Evolutionary conservation across 2,797 vertebrate species (phyloP), one percentile per base, ranked within the genome.

Genomic region (Macrochelys suwanniensis): DNA sequence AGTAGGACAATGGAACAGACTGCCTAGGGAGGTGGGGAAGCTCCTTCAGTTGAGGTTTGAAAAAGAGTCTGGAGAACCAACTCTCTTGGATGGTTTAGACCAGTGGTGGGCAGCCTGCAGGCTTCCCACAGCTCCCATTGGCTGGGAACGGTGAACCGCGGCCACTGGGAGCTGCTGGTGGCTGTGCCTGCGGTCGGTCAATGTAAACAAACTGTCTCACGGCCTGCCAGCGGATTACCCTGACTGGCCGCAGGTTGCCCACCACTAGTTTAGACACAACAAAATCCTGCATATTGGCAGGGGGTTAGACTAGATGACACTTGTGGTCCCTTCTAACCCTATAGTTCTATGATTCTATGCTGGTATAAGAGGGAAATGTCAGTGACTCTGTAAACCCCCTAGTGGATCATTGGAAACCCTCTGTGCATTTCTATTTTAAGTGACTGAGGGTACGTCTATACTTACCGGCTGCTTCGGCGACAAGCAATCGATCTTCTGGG

Each of bases 321-420:
- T 68, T n/a, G 59, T 7, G 2, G 31, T 65, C 33, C 28, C 59
- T 65, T 65, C 59, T n/a, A 65, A 65, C 28, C 11, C 28, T n/a
- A n/a, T 65, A 33, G 31, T 59, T 33, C 21, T 50, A 25, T 50
- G 53, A 2, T 47, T n/a, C 23, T 49, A 23, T 61, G 53, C 2
- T 51, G 65, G 54, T 51, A 84, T 56, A 82, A 65, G 51, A 92
- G 91, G 49, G 78, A 87, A 80, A 42, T 81, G 82, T 89, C 89
- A 81, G 68, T 92, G 94, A 92, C 56, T 81, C 79, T 71, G 82
- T 76, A 80, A 89, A 85, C 93, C 96, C 90, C 92, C 96, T 97
- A 89, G 94, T 96, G 96, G 95, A 80, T 61, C 82, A 79, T 9
- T 68, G 19, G 65, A 56, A 76, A 65, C 95, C 57, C 11, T 19